These are phyloP conservation scores for Linepithema humile DNA, from an alignment of 1,140 invertebrate species.

Conservation along the genomic window DNA sequence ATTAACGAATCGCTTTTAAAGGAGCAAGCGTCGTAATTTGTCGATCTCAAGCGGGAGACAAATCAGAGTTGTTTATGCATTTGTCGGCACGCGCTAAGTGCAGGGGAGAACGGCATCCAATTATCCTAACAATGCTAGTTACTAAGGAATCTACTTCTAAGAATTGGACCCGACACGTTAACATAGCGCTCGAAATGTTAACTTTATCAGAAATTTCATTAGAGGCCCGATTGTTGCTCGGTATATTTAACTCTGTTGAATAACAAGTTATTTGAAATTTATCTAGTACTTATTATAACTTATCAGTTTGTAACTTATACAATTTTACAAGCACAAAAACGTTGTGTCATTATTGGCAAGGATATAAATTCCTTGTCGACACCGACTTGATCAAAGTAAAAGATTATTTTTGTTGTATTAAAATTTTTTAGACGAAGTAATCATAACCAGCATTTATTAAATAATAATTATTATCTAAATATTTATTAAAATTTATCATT, in stretches of 20 bases:
- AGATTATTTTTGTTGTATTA: too few relatives aligned
- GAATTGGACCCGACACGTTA: not conserved
- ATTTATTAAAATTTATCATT: too few relatives aligned
- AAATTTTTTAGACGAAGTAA: too few relatives aligned
- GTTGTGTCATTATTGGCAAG: too few relatives aligned
- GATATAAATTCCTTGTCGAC: too few relatives aligned
- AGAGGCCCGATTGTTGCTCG: not conserved
- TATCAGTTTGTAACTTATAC: too few relatives aligned
- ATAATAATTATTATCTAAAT: too few relatives aligned
- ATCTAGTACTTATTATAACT: too few relatives aligned
- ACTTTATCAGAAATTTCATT: not conserved
- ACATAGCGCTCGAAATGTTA: not conserved
- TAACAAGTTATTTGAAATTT: too few relatives aligned
- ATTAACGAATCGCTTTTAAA: not conserved
- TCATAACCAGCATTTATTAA: too few relatives aligned
- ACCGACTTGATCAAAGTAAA: too few relatives aligned
- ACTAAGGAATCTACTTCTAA: not conserved
- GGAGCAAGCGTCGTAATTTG: constrained; percentile 2
- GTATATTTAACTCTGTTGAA: not conserved
- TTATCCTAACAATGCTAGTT: constrained; percentile 15
- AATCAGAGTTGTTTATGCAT: not conserved
- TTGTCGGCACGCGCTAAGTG: not conserved
- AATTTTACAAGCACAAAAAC: too few relatives aligned
- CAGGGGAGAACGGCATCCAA: not conserved
- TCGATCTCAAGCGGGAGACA: not conserved